A percentile compares a stretch with the other conserved stretches of the same genome.
These are phyloP conservation scores for Drosophila ananassae DNA, from an alignment of 1,140 invertebrate genomes.

Conservation along the genomic window DNA sequence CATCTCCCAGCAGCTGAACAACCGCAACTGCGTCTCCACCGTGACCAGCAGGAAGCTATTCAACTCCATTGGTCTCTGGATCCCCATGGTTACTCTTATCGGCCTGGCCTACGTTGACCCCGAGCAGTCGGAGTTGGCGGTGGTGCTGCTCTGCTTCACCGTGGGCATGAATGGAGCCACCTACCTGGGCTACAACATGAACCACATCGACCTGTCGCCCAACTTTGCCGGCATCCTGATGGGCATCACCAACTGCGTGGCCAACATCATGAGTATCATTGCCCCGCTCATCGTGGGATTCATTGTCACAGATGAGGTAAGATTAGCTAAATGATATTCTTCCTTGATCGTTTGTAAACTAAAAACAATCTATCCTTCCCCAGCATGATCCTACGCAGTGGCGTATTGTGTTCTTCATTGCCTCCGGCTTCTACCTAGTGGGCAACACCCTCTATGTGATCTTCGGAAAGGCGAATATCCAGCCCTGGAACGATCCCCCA, in stretches of 20 bases:
- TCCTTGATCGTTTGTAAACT: background rate
- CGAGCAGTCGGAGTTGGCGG: conserved; percentile 85
- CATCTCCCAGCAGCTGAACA: conserved; percentile 86
- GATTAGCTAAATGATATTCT: conserved; percentile 7
- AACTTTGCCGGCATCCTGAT: conserved; percentile 90
- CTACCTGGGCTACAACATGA: conserved; percentile 89
- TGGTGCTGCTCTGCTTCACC: conserved; percentile 87
- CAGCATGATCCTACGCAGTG: conserved; percentile 87
- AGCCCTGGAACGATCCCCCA: conserved; percentile 88
- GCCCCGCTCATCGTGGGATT: conserved; percentile 88
- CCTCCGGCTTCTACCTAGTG: conserved; percentile 88
- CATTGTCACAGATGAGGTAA: conserved; percentile 88
- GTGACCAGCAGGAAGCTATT: conserved; percentile 87
- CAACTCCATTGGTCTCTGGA: conserved; percentile 87
- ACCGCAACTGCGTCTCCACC: conserved; percentile 85
- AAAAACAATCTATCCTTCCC: conserved; percentile 1
- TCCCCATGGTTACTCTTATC: conserved; percentile 87
- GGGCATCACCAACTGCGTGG: conserved; percentile 90
- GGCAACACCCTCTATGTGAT: conserved; percentile 89
- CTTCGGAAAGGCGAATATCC: conserved; percentile 87
- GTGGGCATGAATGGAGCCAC: conserved; percentile 91
- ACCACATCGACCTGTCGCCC: conserved; percentile 91
- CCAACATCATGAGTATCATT: conserved; percentile 90
- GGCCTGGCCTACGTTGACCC: conserved; percentile 87
- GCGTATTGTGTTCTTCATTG: conserved; percentile 91